These are phyloP conservation scores for Lophius piscatorius DNA, from an alignment of 2,113 vertebrate species.

Conservation along the genomic window DNA sequence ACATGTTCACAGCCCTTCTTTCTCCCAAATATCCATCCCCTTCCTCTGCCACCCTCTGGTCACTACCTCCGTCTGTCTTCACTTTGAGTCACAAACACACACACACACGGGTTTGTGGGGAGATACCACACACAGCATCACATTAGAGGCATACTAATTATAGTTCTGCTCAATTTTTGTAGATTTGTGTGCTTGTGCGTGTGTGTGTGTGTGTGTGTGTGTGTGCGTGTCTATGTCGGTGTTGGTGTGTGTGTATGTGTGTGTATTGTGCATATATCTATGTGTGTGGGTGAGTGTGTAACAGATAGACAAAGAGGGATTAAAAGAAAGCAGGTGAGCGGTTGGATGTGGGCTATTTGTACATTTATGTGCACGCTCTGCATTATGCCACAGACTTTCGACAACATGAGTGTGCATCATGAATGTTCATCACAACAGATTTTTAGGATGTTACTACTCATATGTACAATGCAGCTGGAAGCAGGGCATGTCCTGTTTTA, in stretches of 20 bases:
- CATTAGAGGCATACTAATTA: constrained; percentile 78
- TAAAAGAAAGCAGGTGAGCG: constrained; percentile 44
- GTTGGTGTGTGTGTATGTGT: constrained; percentile 8
- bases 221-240: constrained; percentile 5
- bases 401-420: constrained; percentile 26
- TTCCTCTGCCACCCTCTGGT: constrained; percentile 8
- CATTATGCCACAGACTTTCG: constrained; percentile 20
- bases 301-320: constrained; percentile 37
- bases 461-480: constrained; percentile 42
- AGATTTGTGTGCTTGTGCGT: constrained; percentile 47
- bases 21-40: constrained; percentile 48
- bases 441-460: constrained; percentile 43
- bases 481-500: constrained; percentile 20
- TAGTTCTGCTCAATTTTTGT: constrained; percentile 70
- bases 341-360: constrained; percentile 57
- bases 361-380: constrained; percentile 45
- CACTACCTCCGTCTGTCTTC: constrained; percentile 44
- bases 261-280: background rate
- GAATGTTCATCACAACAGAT: constrained; percentile 50
- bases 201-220: constrained; percentile 9
- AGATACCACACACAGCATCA: constrained; percentile 73
- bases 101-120: constrained; percentile 74
- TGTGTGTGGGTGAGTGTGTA: constrained; percentile 51
- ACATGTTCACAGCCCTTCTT: constrained; percentile 31
- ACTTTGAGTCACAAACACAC: constrained; percentile 66